Percentiles rank a stretch among this genome's conserved stretches.
These are phyloP conservation scores for Myrmecobius fasciatus DNA, from an alignment of 2,113 vertebrate species.

Conservation along the genomic window DNA sequence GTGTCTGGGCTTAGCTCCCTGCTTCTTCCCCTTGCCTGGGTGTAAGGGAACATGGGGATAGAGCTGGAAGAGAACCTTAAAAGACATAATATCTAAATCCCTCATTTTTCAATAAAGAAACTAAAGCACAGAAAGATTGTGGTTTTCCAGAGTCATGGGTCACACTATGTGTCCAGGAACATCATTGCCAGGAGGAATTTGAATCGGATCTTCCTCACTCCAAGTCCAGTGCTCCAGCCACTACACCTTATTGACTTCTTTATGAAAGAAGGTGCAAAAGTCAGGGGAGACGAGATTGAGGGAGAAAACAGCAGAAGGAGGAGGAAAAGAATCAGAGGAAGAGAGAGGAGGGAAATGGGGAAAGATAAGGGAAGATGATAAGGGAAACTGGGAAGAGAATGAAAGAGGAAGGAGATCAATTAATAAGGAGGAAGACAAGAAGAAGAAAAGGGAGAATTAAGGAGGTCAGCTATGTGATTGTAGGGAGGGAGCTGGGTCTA, in stretches of 20 bases:
- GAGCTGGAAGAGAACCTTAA: not conserved
- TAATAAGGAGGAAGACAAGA: not conserved
- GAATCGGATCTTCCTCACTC: not conserved
- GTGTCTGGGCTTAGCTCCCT: not conserved
- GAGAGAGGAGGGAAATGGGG: not conserved
- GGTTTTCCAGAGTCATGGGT: not conserved
- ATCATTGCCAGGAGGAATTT: not conserved
- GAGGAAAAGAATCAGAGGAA: rapidly evolving
- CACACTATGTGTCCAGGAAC: too few relatives aligned
- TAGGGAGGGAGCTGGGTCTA: not conserved
- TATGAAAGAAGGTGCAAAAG: not conserved
- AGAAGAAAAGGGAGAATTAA: not conserved
- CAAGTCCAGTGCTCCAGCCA: not conserved
- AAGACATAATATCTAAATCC: not conserved
- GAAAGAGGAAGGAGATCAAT: not conserved
- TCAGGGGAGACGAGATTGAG: not conserved
- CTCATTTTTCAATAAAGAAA: not conserved
- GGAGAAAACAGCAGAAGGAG: not conserved
- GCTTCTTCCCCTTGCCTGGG: not conserved
- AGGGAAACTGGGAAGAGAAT: not conserved
- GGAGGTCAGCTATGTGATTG: not conserved
- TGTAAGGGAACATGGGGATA: not conserved
- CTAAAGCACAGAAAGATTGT: not conserved
- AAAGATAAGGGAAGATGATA: too few relatives aligned
- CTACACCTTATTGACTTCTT: not conserved